Evolutionary conservation across 2,797 vertebrate species (phyloP).

Genomic region (Notamacropus eugenii): DNA sequence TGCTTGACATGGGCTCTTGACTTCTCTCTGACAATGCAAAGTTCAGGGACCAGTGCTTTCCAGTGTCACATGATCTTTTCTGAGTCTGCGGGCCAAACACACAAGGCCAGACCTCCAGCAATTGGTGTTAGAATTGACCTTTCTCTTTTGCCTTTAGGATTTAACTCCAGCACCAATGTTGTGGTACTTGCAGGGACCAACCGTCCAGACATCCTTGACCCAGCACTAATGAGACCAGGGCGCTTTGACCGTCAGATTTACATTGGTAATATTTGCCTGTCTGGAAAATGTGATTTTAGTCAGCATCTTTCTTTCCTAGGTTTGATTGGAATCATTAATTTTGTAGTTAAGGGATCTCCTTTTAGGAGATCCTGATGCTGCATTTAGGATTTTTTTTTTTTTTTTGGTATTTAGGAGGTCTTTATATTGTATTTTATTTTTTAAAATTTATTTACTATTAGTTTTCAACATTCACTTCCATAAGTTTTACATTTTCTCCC

Average conservation of each 20-base stretch:
- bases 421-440: too few relatives aligned
- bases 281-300: not conserved
- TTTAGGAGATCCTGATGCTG: not conserved
- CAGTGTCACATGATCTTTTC: too few relatives aligned
- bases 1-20: not conserved
- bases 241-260: conserved; percentile 90
- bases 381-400: too few relatives aligned
- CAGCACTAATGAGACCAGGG: conserved; percentile 87
- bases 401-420: too few relatives aligned
- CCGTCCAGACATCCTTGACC: conserved; percentile 87
- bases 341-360: not conserved
- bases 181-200: conserved; percentile 89
- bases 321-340: not conserved
- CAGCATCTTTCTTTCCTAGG: not conserved
- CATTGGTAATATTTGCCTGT: conserved; percentile 81
- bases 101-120: not conserved
- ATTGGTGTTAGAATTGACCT: not conserved
- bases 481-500: too few relatives aligned
- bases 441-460: too few relatives aligned
- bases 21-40: too few relatives aligned
- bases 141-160: conserved; percentile 81
- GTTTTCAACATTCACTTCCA: too few relatives aligned
- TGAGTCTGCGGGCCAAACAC: too few relatives aligned
- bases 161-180: conserved; percentile 87
- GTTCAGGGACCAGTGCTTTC: not conserved